Evolutionary conservation across 1,140 invertebrate species (phyloP).

Genomic region (Dendroctonus valens): DNA sequence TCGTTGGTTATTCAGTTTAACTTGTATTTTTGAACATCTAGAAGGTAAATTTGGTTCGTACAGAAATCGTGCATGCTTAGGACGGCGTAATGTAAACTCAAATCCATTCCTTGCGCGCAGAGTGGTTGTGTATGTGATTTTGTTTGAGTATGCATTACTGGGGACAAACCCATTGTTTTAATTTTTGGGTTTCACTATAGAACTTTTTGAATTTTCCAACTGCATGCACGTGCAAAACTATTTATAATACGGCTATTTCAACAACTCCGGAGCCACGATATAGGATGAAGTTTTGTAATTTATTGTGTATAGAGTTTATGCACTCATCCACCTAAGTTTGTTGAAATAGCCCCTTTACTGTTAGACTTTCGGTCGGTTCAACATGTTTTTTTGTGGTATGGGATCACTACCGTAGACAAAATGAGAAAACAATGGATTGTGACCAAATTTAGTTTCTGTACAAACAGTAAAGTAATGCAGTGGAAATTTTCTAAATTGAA

Average conservation of each 20-base stretch:
- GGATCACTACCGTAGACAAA: conserved; percentile 22
- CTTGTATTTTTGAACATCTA: too few relatives aligned
- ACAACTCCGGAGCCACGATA: too few relatives aligned
- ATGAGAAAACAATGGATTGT: conserved; percentile 31
- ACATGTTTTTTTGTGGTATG: conserved; percentile 28
- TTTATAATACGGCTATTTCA: too few relatives aligned
- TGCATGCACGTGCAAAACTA: conserved; percentile 34
- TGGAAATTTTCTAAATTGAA: conserved; percentile 34
- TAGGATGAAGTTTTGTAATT: neutral
- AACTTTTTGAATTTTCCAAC: conserved; percentile 25
- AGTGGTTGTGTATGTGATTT: too few relatives aligned
- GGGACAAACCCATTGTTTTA: conserved; percentile 42
- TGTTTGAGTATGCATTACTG: conserved; percentile 21
- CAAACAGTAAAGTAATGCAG: conserved; percentile 16
- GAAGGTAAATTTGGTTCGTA: too few relatives aligned
- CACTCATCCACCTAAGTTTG: neutral
- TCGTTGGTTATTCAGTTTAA: too few relatives aligned
- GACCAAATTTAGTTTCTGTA: conserved; percentile 24
- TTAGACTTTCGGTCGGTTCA: neutral
- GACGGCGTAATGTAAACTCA: too few relatives aligned
- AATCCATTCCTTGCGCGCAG: too few relatives aligned
- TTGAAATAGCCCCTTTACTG: neutral
- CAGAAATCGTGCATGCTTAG: too few relatives aligned
- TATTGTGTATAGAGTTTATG: neutral
- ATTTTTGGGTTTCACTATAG: conserved; percentile 16